These are phyloP conservation scores for Trichechus manatus DNA, from an alignment of 2,113 vertebrate species.

Conservation along the genomic window DNA sequence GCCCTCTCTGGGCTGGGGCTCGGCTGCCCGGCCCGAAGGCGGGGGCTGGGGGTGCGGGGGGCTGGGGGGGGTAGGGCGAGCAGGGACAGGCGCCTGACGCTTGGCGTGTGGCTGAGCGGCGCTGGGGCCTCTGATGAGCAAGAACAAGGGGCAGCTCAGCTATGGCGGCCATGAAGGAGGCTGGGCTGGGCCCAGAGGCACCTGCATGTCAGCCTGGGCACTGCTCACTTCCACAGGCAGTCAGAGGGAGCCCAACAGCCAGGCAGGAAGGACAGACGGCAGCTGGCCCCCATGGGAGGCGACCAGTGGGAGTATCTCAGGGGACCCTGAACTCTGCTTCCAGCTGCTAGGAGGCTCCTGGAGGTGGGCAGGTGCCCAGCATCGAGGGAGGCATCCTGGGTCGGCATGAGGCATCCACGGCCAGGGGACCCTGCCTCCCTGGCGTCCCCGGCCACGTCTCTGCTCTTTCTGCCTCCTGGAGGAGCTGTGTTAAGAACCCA, in stretches of 20 bases:
- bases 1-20: conserved; percentile 79
- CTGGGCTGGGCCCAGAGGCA: neutral
- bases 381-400: neutral
- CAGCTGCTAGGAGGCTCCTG: neutral
- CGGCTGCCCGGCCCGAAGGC: conserved; percentile 74
- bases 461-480: neutral
- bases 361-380: neutral
- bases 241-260: fast-evolving
- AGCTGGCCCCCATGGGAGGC: neutral
- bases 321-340: neutral
- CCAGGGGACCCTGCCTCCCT: neutral
- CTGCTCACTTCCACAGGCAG: too few relatives aligned
- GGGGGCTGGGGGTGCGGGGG: conserved; percentile 83
- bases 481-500: neutral
- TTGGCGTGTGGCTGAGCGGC: conserved; percentile 88
- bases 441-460: neutral
- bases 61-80: conserved; percentile 92
- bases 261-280: too few relatives aligned
- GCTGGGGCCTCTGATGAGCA: conserved; percentile 89
- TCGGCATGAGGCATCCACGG: neutral
- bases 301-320: neutral
- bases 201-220: neutral
- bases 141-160: conserved; percentile 77
- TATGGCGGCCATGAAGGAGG: neutral
- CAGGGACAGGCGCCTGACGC: conserved; percentile 92